Conservation (phyloP, 2,888 invertebrate species). For the Hypsopygia costalis region DNA sequence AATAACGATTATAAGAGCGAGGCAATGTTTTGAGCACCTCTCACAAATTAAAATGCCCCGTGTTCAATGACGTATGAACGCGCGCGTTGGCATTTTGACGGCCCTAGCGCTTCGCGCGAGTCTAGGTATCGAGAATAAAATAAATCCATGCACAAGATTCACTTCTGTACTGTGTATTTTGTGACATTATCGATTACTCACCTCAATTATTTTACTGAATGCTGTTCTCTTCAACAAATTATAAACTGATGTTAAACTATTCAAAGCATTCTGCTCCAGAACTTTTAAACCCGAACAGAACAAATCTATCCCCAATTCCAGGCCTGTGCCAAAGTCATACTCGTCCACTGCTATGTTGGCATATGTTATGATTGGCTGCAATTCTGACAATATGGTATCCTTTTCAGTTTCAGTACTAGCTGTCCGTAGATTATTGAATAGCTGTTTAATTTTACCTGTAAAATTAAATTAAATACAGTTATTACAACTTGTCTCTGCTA, state of each 20-base stretch:
- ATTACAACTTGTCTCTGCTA: too few relatives aligned
- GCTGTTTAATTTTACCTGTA: slow-evolving; percentile 84
- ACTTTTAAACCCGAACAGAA: slow-evolving; percentile 87
- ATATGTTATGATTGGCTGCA: slow-evolving; percentile 91
- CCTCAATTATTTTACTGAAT: slow-evolving; percentile 86
- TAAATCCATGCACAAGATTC: too few relatives aligned
- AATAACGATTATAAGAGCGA: too few relatives aligned
- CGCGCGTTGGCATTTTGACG: too few relatives aligned
- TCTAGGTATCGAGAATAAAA: too few relatives aligned
- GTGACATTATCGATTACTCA: too few relatives aligned
- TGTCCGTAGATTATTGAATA: slow-evolving; percentile 84
- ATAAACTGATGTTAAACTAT: slow-evolving; percentile 87
- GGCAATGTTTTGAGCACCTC: too few relatives aligned
- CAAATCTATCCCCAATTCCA: slow-evolving; percentile 93
- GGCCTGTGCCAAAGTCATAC: slow-evolving; percentile 95
- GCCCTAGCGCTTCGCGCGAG: too few relatives aligned
- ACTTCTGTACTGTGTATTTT: too few relatives aligned
- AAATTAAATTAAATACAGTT: slow-evolving; percentile 18
- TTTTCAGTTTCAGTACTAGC: slow-evolving; percentile 80
- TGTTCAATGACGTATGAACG: too few relatives aligned
- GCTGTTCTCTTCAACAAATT: slow-evolving; percentile 85
- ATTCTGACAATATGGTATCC: slow-evolving; percentile 81
- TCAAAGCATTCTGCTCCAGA: slow-evolving; percentile 83
- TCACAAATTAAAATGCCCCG: too few relatives aligned
- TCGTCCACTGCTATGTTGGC: slow-evolving; percentile 96